phyloP scores from a whole-genome alignment of 2,888 invertebrate species.

The Tachina grossa region DNA sequence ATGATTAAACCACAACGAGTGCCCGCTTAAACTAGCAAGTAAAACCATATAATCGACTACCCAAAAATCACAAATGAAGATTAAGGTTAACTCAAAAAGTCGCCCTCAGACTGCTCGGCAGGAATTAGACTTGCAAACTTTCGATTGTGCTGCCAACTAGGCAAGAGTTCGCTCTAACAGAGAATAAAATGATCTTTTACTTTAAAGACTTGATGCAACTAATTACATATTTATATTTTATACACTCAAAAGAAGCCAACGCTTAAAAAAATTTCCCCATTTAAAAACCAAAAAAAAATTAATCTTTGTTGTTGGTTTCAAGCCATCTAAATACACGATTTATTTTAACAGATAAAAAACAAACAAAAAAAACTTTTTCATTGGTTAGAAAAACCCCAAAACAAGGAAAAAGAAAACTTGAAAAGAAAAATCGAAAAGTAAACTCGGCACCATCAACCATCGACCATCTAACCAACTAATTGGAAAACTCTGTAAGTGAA shows the following conservation, averaged over 20 bases:
- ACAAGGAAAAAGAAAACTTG: constrained; percentile 20
- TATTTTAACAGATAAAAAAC: constrained; percentile 48
- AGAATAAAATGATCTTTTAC: too few species aligned
- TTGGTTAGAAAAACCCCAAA: background rate
- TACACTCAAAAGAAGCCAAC: background rate
- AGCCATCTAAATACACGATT: constrained; percentile 38
- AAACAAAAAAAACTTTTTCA: constrained; percentile 8
- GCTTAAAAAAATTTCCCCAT: background rate
- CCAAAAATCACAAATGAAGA: too few species aligned
- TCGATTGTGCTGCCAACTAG: too few species aligned
- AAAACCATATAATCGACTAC: too few species aligned
- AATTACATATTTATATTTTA: too few species aligned
- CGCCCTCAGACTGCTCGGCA: too few species aligned
- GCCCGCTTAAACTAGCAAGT: too few species aligned
- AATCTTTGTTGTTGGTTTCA: background rate
- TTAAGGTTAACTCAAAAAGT: too few species aligned
- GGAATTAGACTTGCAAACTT: too few species aligned
- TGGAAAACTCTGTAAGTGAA: constrained; percentile 65
- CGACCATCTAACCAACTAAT: constrained; percentile 54
- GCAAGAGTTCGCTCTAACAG: too few species aligned
- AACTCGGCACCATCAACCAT: background rate
- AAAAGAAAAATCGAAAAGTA: constrained; percentile 31
- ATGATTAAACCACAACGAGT: too few species aligned
- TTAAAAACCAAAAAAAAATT: background rate
- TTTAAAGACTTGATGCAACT: too few species aligned